These are phyloP conservation scores for Phaethornis superciliosus DNA, from an alignment of 2,113 vertebrate species.

Conservation along the genomic window DNA sequence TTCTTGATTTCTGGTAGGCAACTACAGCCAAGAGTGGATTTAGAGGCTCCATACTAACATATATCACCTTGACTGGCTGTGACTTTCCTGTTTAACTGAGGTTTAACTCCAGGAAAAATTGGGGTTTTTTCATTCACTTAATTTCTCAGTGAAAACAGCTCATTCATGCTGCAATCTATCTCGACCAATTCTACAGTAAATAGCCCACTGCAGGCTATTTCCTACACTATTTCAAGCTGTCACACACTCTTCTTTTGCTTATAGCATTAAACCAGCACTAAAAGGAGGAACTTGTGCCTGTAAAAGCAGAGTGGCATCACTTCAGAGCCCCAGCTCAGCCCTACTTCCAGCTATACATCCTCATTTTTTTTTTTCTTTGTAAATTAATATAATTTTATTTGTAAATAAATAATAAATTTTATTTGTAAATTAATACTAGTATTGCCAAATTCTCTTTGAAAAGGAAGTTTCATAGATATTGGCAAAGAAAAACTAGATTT, in stretches of 20 bases:
- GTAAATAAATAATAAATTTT: slow-evolving; percentile 13
- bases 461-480: neutral
- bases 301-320: neutral
- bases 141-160: neutral
- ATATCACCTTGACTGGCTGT: neutral
- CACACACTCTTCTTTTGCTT: neutral
- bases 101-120: neutral
- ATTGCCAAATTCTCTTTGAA: neutral
- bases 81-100: neutral
- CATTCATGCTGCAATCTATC: too few species aligned
- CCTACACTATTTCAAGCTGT: neutral
- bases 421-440: neutral
- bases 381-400: slow-evolving; percentile 4
- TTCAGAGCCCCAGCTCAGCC: neutral
- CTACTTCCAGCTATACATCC: neutral
- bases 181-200: neutral
- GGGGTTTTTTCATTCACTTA: neutral
- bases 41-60: neutral
- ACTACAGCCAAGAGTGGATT: neutral
- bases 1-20: neutral
- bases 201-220: neutral
- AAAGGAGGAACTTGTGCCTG: neutral
- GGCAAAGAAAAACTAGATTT: neutral
- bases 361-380: slow-evolving; percentile 13
- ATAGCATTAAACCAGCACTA: neutral